phyloP scores from a whole-genome alignment of 2,888 invertebrate genomes.

The Pammene fasciana region DNA sequence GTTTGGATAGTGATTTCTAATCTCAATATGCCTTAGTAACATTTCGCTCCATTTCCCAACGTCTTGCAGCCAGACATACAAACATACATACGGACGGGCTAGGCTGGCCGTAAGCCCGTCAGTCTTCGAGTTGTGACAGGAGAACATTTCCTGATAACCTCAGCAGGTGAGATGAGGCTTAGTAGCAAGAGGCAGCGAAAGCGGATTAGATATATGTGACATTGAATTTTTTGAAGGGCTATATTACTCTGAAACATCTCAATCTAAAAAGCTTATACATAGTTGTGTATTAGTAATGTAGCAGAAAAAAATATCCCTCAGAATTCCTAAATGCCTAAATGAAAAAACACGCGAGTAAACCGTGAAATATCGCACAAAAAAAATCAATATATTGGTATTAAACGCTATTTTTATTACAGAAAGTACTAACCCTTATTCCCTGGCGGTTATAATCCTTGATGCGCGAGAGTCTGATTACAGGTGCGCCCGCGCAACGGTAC shows the following conservation, averaged over 20 bases:
- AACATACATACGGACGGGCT: conserved; percentile 9
- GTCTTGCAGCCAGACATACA: background rate
- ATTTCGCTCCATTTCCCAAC: too few species aligned
- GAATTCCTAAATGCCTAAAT: too few species aligned
- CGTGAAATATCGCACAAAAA: too few species aligned
- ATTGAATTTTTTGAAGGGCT: too few species aligned
- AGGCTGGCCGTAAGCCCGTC: conserved; percentile 33
- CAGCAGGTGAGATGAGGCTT: conserved; percentile 22
- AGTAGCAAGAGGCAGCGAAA: conserved; percentile 20
- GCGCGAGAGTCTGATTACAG: conserved; percentile 28
- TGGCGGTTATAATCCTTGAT: conserved; percentile 25
- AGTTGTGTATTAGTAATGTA: too few species aligned
- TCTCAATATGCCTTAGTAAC: too few species aligned
- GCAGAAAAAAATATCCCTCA: too few species aligned
- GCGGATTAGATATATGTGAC: background rate
- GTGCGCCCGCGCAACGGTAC: conserved; percentile 21
- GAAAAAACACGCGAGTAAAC: too few species aligned
- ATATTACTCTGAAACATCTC: too few species aligned
- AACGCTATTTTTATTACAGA: background rate
- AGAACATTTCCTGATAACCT: conserved; percentile 31
- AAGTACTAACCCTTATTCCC: conserved; percentile 7
- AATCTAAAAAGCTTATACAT: too few species aligned
- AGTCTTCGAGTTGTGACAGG: conserved; percentile 33
- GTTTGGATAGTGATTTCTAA: too few species aligned
- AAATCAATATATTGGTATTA: too few species aligned